Base-by-base conservation (phyloP, 2,113 vertebrate genomes). In the Cochlearius cochlearius region DNA sequence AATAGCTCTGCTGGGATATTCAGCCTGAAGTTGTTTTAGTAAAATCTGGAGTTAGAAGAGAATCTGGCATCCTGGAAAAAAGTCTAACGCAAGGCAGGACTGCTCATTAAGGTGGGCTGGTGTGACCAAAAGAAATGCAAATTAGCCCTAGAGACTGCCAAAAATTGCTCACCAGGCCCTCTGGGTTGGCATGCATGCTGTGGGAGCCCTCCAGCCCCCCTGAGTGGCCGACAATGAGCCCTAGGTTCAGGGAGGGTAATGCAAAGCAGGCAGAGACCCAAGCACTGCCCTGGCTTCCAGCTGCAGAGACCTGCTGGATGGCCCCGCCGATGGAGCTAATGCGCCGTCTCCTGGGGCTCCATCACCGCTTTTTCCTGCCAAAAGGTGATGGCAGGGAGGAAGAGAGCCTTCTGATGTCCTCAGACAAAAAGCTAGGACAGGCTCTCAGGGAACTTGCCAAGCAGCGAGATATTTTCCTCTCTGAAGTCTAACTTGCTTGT, bases 311-410 rank as follows among this genome's bases (percentile, higher is more conserved):
- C 58, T 29, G 38, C 69, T 53, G 88, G 69, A 58, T n/a, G 56
- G 29, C 39, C 32, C 53, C 5, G 0, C 12, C 1, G 1, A 1
- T 3, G 47, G 14, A 39, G 58, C 11, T 16, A 11, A n/a, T 2
- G 7, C 1, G 3, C 63, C 4, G 2, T 13, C 29, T 52, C 63
- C 78, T 2, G 2, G 1, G 23, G 62, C 71, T 91, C 76, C 43
- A 30, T 0, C 12, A 0, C 27, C 0, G 7, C 27, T 53, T 11
- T 9, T 6, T 34, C 67, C 45, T 72, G 68, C 64, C 87, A 58
- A 26, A 19, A 27, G 5, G 3, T 0, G 34, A 14, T 13, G 45
- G 45, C n/a, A 56, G 36, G 36, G 59, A 49, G 66, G 45, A 29
- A 71, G 6, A 1, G 5, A 92, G 68, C 36, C 53, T 83, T 29